Evolutionary conservation across 2,888 invertebrate species (phyloP), one percentile per base, ranked within the genome.

Genomic region (Lasioglossum oenotherae): DNA sequence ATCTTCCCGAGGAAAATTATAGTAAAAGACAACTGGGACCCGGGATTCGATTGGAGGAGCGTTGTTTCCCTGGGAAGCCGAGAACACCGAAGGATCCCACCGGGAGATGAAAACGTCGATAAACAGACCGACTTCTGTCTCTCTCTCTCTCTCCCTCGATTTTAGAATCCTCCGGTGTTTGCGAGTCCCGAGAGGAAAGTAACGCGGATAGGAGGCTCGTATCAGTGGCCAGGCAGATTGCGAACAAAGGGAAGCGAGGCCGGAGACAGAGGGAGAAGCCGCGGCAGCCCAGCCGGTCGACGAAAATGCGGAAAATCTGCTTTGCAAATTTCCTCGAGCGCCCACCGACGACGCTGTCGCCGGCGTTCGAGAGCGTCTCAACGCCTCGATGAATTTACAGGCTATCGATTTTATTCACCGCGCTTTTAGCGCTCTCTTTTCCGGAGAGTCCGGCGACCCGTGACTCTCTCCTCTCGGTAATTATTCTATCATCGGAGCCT

Each of bases 261-360:
- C 44, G 38, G 49, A 38, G 57, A 19, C 44, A 27, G 60, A 23
- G 69, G 57, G 67, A 35, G 86, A 80, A 82, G 78, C 76, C 78
- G 77, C 76, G 78, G 35, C 73, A 74, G 71, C 57, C 8, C 74
- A 81, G 76, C 35, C 49, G 49, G 8, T 74, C 79, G 89, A 46
- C 80, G 60, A 87, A 69, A 83, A 88, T 81, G 85, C 80, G 74
- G 82, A 49, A 89, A 89, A 90, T 90, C 89, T 90, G 91, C 87
- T 87, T 89, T 89, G 90, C 91, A 90, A 91, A 90, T 91, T 89
- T 85, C 19, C 80, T 81, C 81, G 16, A 64, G 41, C 35, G 31
- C 64, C 64, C 64, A 64, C 64, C 64, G 64, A 64, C 69, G 69
- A 38, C 16, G 19, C 57, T 57, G 46, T 16, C 74, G 72, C 49